Evolutionary conservation across 2,888 invertebrate genomes (phyloP), one percentile per base, ranked within the genome.

Genomic region (Drosophila multiciliata): DNA sequence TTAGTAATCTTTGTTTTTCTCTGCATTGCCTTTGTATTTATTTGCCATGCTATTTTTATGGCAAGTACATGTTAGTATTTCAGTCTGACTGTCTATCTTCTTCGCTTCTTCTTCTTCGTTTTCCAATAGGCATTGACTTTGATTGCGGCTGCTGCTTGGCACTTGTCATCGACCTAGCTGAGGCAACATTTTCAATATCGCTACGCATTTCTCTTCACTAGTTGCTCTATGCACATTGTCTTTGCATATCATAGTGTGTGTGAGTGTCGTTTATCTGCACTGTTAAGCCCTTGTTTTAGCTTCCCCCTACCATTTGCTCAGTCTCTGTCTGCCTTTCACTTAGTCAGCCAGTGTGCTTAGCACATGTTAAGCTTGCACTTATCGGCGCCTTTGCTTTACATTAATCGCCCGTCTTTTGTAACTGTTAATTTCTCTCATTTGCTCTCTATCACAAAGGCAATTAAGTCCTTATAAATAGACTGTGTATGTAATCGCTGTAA

Each of bases 51-150:
- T 85, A 85, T 87, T 84, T 84, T 80, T 83, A 87, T 72, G 66
- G 64, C 68, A 74, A 68, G 73, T 62, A 67, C 49, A 67, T 68
- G 78, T 71, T 75, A 75, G 67, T 64, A 63, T 70, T 23, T 59
- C 32, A 7, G 52, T 54, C 40, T 26, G 49, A 49, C 33, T 61
- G 66, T 64, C 36, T 60, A 52, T 32, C 17, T 33, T 49, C 50
- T 55, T 35, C 12, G 35, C 17, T 23, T 57, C 72, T 23, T 67
- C 54, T 67, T 67, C n/a, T 64, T 66, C 23, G 26, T 54, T 38
- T 60, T 75, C 49, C 78, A 68, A 77, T 83, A 78, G 83, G 67
- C 80, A 80, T 80, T 83, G 83, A 75, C 85, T 76, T 80, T 64
- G 68, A 15, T 57, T 57, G 57, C 29, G 40, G 57, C 49, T 23